Evolutionary conservation across 1,140 invertebrate genomes (phyloP).

Genomic region (Trachelipus rathkii): DNA sequence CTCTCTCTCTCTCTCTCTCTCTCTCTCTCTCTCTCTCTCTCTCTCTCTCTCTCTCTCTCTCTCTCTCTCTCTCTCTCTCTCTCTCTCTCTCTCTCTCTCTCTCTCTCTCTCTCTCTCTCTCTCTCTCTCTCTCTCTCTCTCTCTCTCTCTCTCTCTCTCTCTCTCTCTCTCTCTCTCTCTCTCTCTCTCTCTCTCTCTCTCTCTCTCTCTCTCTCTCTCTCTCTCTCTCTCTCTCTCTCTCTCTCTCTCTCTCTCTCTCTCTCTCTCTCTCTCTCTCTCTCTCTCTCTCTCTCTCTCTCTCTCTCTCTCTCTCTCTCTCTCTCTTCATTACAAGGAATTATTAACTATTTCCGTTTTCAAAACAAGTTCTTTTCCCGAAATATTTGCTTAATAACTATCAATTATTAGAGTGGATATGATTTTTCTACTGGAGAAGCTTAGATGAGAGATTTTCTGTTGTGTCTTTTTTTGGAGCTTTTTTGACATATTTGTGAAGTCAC

Average conservation of each 20-base stretch:
- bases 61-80: background rate
- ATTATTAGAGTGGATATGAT: too few species aligned
- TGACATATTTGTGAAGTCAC: too few species aligned
- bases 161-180: too few species aligned
- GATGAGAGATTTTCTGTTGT: too few species aligned
- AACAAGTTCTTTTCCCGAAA: too few species aligned
- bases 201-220: background rate
- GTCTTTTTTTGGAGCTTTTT: too few species aligned
- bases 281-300: background rate
- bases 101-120: background rate
- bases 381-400: too few species aligned
- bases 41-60: background rate
- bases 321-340: too few species aligned
- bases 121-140: background rate
- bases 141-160: background rate
- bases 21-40: background rate
- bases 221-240: background rate
- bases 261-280: background rate
- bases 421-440: too few species aligned
- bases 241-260: background rate
- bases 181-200: background rate
- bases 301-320: background rate
- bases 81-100: background rate
- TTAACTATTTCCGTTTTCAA: too few species aligned
- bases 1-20: background rate